Evolutionary conservation across 2,888 invertebrate genomes (phyloP).

Genomic region (Drosophila cognata): DNA sequence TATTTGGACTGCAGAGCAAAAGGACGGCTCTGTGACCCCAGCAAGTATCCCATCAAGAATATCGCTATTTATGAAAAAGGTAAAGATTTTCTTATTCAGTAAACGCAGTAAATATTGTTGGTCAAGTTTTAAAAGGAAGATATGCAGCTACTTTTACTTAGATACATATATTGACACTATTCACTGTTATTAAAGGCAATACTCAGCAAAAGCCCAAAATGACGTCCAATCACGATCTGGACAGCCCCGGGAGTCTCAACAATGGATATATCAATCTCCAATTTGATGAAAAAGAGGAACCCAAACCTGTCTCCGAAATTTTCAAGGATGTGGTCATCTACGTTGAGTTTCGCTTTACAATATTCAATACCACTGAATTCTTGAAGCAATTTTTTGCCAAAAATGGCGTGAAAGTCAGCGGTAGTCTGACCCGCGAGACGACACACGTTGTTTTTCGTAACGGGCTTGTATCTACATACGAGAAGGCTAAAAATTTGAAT

Average conservation of each 20-base stretch:
- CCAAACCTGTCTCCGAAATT: slow-evolving; percentile 80
- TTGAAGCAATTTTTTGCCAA: slow-evolving; percentile 79
- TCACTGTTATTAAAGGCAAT: background rate
- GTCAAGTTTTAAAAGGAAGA: too few species aligned
- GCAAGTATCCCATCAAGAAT: too few species aligned
- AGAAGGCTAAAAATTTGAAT: slow-evolving; percentile 87
- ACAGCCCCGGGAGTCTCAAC: slow-evolving; percentile 82
- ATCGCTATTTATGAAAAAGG: too few species aligned
- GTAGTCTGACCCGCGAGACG: slow-evolving; percentile 85
- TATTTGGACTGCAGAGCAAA: too few species aligned
- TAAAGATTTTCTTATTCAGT: too few species aligned
- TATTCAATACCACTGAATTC: too few species aligned
- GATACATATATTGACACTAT: too few species aligned
- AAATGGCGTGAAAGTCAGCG: slow-evolving; percentile 83
- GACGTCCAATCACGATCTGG: slow-evolving; percentile 54
- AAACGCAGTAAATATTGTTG: too few species aligned
- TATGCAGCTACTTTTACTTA: too few species aligned
- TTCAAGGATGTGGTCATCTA: slow-evolving; percentile 82
- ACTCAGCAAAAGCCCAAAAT: slow-evolving; percentile 15
- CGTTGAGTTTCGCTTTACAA: slow-evolving; percentile 24
- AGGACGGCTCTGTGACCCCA: too few species aligned
- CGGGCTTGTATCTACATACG: slow-evolving; percentile 87
- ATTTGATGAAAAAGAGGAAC: slow-evolving; percentile 79
- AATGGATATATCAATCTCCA: slow-evolving; percentile 79
- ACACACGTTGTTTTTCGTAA: slow-evolving; percentile 90